phyloP scores from a whole-genome alignment of 2,888 invertebrate species.

The Dione juno region DNA sequence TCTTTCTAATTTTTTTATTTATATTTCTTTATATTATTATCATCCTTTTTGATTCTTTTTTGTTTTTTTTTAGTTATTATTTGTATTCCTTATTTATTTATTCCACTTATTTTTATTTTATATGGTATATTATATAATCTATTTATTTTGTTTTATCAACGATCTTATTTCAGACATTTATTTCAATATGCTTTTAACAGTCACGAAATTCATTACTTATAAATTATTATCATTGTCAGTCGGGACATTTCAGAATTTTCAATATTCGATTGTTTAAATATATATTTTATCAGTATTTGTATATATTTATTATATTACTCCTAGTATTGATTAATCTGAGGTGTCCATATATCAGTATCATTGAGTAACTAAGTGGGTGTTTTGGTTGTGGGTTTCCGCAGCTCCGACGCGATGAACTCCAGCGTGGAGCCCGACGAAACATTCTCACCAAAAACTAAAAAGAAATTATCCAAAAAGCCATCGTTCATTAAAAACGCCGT shows the following conservation, averaged over 20 bases:
- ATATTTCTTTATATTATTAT: neutral
- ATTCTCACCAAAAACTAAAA: slow-evolving; percentile 82
- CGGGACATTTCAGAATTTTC: slow-evolving; percentile 67
- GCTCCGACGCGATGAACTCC: slow-evolving; percentile 80
- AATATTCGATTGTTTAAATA: slow-evolving; percentile 45
- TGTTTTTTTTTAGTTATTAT: slow-evolving; percentile 27
- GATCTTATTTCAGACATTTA: slow-evolving; percentile 56
- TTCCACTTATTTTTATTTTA: slow-evolving; percentile 14
- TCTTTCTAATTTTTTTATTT: slow-evolving; percentile 35
- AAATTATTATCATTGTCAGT: slow-evolving; percentile 64
- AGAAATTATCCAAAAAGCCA: slow-evolving; percentile 83
- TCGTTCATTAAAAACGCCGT: slow-evolving; percentile 83
- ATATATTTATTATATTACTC: slow-evolving; percentile 34
- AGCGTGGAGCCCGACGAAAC: slow-evolving; percentile 80
- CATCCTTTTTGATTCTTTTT: neutral
- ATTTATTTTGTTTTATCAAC: slow-evolving; percentile 14
- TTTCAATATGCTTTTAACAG: slow-evolving; percentile 79
- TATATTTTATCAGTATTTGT: slow-evolving; percentile 18
- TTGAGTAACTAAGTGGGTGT: slow-evolving; percentile 80
- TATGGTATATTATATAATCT: neutral
- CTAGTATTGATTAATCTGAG: slow-evolving; percentile 62
- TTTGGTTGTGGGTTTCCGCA: slow-evolving; percentile 83
- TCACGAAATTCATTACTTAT: slow-evolving; percentile 70
- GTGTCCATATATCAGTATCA: slow-evolving; percentile 62
- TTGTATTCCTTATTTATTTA: neutral